phyloP scores from a whole-genome alignment of 2,797 vertebrate species.

The Atherinosoma microstoma region DNA sequence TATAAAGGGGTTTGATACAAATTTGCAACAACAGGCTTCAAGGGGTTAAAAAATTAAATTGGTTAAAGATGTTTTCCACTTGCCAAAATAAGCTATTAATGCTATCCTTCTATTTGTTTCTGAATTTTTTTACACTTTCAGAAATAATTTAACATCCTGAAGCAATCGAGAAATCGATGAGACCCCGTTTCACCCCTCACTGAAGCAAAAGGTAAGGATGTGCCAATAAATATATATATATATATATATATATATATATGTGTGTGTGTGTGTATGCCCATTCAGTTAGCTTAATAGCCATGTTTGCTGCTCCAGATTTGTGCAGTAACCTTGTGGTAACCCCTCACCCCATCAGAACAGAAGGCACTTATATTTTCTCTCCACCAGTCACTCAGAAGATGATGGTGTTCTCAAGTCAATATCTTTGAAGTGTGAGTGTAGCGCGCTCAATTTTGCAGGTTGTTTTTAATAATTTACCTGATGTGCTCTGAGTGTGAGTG shows the following conservation, averaged over 20 bases:
- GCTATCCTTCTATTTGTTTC: too few relatives aligned
- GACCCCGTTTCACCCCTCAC: too few relatives aligned
- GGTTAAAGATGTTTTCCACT: too few relatives aligned
- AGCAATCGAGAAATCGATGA: too few relatives aligned
- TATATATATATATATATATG: neutral
- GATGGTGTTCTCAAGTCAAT: constrained; percentile 62
- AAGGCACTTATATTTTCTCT: constrained; percentile 37
- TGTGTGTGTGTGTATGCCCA: neutral
- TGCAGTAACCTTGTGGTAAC: constrained; percentile 37
- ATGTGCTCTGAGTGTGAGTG: constrained; percentile 37
- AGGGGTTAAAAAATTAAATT: too few relatives aligned
- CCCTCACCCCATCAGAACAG: constrained; percentile 38
- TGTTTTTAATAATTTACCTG: constrained; percentile 79
- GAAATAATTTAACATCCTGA: too few relatives aligned
- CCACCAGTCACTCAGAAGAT: constrained; percentile 50
- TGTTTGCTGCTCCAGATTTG: constrained; percentile 17
- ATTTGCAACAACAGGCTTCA: too few relatives aligned
- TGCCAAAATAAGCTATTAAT: too few relatives aligned
- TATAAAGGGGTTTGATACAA: too few relatives aligned
- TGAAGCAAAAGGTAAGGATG: too few relatives aligned
- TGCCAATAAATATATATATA: neutral
- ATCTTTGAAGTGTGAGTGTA: constrained; percentile 69
- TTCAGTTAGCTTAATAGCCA: constrained; percentile 4
- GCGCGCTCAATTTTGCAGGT: constrained; percentile 73
- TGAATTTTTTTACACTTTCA: too few relatives aligned